phyloP scores from a whole-genome alignment of 2,888 invertebrate species.

The Tetragonisca angustula region DNA sequence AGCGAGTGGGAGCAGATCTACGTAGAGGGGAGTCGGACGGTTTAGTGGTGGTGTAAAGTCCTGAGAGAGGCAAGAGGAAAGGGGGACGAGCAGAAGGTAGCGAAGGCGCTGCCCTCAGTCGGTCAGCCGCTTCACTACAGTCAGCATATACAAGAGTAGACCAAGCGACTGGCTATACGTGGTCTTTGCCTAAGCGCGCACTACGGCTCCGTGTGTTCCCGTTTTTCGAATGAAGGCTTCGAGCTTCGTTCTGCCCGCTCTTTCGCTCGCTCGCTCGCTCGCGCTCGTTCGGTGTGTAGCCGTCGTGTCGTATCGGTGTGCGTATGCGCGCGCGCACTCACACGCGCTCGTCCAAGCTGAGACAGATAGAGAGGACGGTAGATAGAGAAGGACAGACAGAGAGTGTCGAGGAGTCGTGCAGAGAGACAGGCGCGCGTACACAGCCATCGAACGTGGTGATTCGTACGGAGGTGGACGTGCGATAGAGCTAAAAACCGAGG shows the following conservation, averaged over 20 bases:
- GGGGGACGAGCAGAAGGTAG: conserved; percentile 55
- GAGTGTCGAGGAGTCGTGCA: conserved; percentile 45
- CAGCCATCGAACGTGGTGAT: conserved; percentile 60
- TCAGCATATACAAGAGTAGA: conserved; percentile 54
- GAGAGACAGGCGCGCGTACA: conserved; percentile 48
- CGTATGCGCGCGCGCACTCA: conserved; percentile 50
- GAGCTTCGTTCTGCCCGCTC: conserved; percentile 65
- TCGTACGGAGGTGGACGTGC: conserved; percentile 54
- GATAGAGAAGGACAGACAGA: conserved; percentile 5
- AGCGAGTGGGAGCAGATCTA: conserved; percentile 37
- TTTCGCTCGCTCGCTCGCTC: conserved; percentile 48
- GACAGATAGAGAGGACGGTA: conserved; percentile 16
- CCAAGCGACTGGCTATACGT: conserved; percentile 63
- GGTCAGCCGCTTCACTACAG: conserved; percentile 73
- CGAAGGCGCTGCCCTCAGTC: conserved; percentile 78
- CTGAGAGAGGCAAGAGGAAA: conserved; percentile 44
- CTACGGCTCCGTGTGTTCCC: conserved; percentile 70
- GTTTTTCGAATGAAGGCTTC: conserved; percentile 64
- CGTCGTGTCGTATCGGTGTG: background rate
- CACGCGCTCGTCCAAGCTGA: conserved; percentile 28
- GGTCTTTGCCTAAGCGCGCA: conserved; percentile 62
- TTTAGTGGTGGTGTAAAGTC: conserved; percentile 29
- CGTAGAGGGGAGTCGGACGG: conserved; percentile 45
- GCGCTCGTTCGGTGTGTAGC: background rate
- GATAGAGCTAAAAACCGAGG: conserved; percentile 56